Conservation (phyloP, 2,888 invertebrate species). For the Gastrophysa polygoni region DNA sequence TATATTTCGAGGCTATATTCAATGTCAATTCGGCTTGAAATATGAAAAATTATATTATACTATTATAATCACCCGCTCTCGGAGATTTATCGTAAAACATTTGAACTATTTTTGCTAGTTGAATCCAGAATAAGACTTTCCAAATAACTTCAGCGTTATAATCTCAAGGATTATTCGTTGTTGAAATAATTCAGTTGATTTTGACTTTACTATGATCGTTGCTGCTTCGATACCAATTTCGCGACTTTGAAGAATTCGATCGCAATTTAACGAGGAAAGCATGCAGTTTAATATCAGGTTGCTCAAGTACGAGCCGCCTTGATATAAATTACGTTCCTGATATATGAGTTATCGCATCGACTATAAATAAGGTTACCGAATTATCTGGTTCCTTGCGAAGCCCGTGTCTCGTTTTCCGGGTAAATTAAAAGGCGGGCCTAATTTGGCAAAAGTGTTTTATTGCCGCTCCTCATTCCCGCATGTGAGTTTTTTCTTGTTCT, state of each 20-base stretch:
- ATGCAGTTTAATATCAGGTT: constrained; percentile 27
- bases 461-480: neutral
- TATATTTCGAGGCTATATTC: too few species aligned
- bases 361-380: constrained; percentile 32
- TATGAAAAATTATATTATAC: too few species aligned
- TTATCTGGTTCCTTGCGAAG: constrained; percentile 12
- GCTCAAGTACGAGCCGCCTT: constrained; percentile 24
- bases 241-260: constrained; percentile 13
- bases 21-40: neutral
- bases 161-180: too few species aligned
- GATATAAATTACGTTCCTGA: constrained; percentile 29
- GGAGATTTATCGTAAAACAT: too few species aligned
- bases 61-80: too few species aligned
- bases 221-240: neutral
- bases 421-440: constrained; percentile 21
- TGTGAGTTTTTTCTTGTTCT: neutral
- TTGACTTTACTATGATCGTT: neutral
- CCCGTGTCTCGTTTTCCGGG: constrained; percentile 12
- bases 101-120: too few species aligned
- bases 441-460: constrained; percentile 20
- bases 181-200: neutral
- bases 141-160: too few species aligned
- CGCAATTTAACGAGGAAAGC: constrained; percentile 23
- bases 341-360: constrained; percentile 21
- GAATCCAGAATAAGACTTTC: too few species aligned